Evolutionary conservation across 2,113 vertebrate genomes (phyloP).

Genomic region (Gopherus evgoodei): DNA sequence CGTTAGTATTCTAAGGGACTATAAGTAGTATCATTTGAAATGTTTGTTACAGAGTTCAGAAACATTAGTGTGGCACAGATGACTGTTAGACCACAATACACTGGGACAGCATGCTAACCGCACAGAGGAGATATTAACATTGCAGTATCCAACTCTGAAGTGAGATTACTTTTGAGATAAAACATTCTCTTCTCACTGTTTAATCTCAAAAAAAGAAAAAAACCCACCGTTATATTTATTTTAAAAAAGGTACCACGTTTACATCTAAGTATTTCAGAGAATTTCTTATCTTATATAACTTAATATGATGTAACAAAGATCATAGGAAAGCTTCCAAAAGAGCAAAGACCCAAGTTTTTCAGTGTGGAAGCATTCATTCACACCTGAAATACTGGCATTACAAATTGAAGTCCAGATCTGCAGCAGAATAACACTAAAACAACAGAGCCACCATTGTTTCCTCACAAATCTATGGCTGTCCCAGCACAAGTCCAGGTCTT

Average conservation of each 20-base stretch:
- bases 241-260: background rate
- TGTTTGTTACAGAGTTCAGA: background rate
- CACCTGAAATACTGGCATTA: background rate
- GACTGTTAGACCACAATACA: constrained; percentile 36
- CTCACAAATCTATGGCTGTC: background rate
- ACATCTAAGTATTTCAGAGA: background rate
- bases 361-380: background rate
- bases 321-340: background rate
- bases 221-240: background rate
- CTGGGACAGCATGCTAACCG: background rate
- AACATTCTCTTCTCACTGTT: background rate
- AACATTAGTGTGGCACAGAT: background rate
- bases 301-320: background rate
- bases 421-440: background rate
- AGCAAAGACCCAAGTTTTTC: background rate
- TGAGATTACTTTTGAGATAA: background rate
- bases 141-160: background rate
- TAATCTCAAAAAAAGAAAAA: background rate
- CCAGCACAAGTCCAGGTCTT: background rate
- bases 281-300: background rate
- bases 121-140: background rate
- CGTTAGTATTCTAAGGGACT: background rate
- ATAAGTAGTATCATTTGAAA: constrained; percentile 4
- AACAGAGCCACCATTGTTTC: background rate
- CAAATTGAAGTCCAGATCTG: constrained; percentile 4